Conservation (phyloP, 2,888 invertebrate species). For the Idaea biselata region DNA sequence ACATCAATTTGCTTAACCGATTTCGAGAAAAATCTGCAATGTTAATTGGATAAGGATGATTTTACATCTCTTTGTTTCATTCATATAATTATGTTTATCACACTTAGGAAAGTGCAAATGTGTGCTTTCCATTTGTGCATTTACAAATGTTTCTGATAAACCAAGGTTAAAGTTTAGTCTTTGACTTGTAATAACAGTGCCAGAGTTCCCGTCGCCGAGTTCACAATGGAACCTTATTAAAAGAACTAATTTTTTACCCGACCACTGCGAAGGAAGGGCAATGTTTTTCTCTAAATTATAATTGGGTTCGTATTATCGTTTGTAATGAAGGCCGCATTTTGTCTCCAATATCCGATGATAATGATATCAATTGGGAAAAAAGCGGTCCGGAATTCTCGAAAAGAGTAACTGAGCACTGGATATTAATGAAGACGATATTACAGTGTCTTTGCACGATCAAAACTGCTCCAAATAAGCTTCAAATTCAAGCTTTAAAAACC, state of each 20-base stretch:
- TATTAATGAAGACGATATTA: constrained; percentile 52
- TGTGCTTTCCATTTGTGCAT: too few relatives aligned
- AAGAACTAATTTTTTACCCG: constrained; percentile 41
- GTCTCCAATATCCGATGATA: constrained; percentile 38
- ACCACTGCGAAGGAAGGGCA: too few relatives aligned
- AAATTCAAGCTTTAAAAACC: neutral
- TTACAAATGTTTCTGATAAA: too few relatives aligned
- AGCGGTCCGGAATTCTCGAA: constrained; percentile 33
- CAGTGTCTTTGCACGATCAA: neutral
- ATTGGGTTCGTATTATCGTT: constrained; percentile 44
- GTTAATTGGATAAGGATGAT: too few relatives aligned
- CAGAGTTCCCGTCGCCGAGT: constrained; percentile 39
- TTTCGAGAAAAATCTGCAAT: too few relatives aligned
- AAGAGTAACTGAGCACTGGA: constrained; percentile 22
- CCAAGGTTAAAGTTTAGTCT: too few relatives aligned
- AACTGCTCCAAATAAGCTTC: neutral
- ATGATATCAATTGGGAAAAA: constrained; percentile 42
- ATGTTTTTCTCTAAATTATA: constrained; percentile 43
- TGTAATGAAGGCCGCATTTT: constrained; percentile 20
- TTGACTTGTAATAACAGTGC: too few relatives aligned
- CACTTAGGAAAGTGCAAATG: too few relatives aligned
- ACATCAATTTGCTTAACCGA: too few relatives aligned
- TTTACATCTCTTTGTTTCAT: too few relatives aligned
- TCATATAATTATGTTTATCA: too few relatives aligned
- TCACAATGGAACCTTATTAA: constrained; percentile 68